phyloP scores from a whole-genome alignment of 2,797 vertebrate species.

The Sebastes trivittatus region DNA sequence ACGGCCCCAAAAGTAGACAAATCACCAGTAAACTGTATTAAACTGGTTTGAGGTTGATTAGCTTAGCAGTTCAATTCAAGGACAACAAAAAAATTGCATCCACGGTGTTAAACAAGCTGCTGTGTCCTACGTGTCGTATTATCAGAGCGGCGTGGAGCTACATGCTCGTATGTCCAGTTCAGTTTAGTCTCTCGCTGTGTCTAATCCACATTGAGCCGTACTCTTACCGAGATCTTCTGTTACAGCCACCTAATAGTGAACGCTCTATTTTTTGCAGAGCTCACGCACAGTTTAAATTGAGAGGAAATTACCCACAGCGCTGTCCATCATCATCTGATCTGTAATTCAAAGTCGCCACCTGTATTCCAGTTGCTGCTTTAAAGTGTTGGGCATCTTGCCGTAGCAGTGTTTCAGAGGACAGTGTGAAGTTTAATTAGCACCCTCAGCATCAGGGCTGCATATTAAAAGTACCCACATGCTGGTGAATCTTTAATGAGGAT shows the following conservation, averaged over 20 bases:
- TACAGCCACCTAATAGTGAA: background rate
- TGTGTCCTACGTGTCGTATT: background rate
- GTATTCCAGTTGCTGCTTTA: background rate
- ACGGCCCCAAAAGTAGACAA: constrained; percentile 10
- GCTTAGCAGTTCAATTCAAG: background rate
- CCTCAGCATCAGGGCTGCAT: background rate
- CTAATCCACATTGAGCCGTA: constrained; percentile 34
- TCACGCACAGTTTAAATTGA: background rate
- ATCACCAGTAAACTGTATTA: background rate
- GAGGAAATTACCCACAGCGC: background rate
- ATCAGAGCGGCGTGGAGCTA: constrained; percentile 8
- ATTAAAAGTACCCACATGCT: background rate
- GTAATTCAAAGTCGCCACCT: background rate
- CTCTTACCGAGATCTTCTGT: constrained; percentile 23
- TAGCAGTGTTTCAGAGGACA: background rate
- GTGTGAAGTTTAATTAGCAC: background rate
- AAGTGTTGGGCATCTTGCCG: background rate
- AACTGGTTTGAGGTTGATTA: background rate
- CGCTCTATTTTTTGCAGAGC: background rate
- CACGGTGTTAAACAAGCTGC: background rate
- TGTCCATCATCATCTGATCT: background rate
- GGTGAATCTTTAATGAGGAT: background rate
- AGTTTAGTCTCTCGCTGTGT: constrained; percentile 16
- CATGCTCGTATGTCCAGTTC: constrained; percentile 23
- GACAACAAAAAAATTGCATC: background rate